These are phyloP conservation scores for human (Homo sapiens) DNA, from an alignment of 2,113 vertebrate species.

Conservation along the genomic window GRCh38 chr7:102875001-102875500, in stretches of 20 bases:
- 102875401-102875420: not conserved
- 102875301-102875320: not conserved
- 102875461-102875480: not conserved
- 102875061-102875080: not conserved
- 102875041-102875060: not conserved
- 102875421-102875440: not conserved
- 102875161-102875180: not conserved
- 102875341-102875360: not conserved
- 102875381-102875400: accelerated
- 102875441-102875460: not conserved
- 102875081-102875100: not conserved
- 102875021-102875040: not conserved
- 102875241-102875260: not conserved
- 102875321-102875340: not conserved
- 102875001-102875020: not conserved
- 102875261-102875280: slow-evolving; percentile 11
- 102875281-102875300: slow-evolving; percentile 7
- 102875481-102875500: not conserved
- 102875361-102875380: too few relatives aligned
- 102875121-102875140: slow-evolving; percentile 21
- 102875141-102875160: slow-evolving; percentile 29
- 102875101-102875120: slow-evolving; percentile 37
- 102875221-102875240: slow-evolving; percentile 11
- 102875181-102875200: slow-evolving; percentile 33
- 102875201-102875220: slow-evolving; percentile 1